Evolutionary conservation across 1,140 invertebrate genomes (phyloP), one percentile per base, ranked within the genome.

Genomic region (Pseudomyrmex flavicornis): DNA sequence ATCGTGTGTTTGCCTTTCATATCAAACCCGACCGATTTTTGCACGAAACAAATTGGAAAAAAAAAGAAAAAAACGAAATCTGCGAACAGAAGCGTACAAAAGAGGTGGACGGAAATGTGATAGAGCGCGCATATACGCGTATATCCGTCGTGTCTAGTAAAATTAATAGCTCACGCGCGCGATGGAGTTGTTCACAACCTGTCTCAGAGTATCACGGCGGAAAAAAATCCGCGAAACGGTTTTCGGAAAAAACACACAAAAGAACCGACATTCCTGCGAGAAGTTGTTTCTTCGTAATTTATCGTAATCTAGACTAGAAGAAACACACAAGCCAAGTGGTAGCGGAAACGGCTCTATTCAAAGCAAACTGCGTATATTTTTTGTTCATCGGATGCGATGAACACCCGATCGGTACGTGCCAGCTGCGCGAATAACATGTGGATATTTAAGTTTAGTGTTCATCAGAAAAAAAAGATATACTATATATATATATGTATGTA

Each of bases 261-360:
- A 54, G 66, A 58, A 52, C 50, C 76, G 85, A 83, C 77, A 83
- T 87, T 87, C 84, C 86, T 77, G 69, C 52, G 46, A 83, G 84
- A 79, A 26, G 22, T 26, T 77, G 58, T 87, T 77, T 73, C 72
- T 87, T 87, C 83, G 86, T 86, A 87, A 87, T 86, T 66, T 75
- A 68, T 87, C 62, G 72, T 17, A 77, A 77, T 61, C 46, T 17
- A 17, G 76, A 50, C 85, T 87, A 46, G 68, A 56, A 70, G 66
- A 75, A 84, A 80, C 69, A 22, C 1, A n/a, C 17, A 66, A 82
- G 54, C 46, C 44, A 50, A 26, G 26, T 26, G 3, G 83, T 22
- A 20, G 22, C 50, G 7, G 7, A 35, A 54, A 72, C 63, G 74
- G 70, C 65, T 75, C 76, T 76, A 82, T 86, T 80, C 66, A 84